Evolutionary conservation across 2,113 vertebrate species (phyloP), one percentile per base, ranked within the genome.

Genomic region (Talpa occidentalis): DNA sequence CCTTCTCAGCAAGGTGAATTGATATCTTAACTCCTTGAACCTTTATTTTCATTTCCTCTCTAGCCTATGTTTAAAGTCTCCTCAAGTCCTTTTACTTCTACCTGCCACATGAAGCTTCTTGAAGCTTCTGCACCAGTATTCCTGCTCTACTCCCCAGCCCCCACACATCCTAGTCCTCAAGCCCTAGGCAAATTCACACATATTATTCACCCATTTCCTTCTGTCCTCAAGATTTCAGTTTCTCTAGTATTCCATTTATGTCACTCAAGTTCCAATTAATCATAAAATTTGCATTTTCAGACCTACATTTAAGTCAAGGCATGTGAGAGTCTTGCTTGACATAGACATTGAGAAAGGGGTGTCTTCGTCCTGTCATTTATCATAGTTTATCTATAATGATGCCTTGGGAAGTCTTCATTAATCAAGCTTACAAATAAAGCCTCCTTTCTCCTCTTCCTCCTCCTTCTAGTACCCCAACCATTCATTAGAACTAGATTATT

Each of bases 401-500:
- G 40, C 42, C 42, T 87, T 69, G 35, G 47, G 64, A 94, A 94
- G 67, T n/a, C 49, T 83, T 93, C 15, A 93, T 94, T 95, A 91
- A 89, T 78, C 90, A 84, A 93, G 12, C 35, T 64, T 22, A n/a
- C 64, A 67, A 92, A 73, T 7, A 87, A 73, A 84, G 10, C 15
- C 60, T 59, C n/a, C 37, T 93, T 69, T 52, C 19, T 91, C 52
- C 32, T 40, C 49, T 24, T 32, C 64, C 64, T 66, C 28, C 28
- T 64, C 28, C 86, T 86, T 19, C 88, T 62, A 66, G 32, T 28
- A 80, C 12, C 47, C 37, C 17, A 89, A 0, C 42, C 77, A 69
- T 69, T 90, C 60, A 40, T 67, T 91, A 83, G 76, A 89, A 66
- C 67, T 80, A 78, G 37, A 49, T 56, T 56, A 56, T 56, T 17